Conservation (phyloP, 2,888 invertebrate species). For the Resseliella maxima region DNA sequence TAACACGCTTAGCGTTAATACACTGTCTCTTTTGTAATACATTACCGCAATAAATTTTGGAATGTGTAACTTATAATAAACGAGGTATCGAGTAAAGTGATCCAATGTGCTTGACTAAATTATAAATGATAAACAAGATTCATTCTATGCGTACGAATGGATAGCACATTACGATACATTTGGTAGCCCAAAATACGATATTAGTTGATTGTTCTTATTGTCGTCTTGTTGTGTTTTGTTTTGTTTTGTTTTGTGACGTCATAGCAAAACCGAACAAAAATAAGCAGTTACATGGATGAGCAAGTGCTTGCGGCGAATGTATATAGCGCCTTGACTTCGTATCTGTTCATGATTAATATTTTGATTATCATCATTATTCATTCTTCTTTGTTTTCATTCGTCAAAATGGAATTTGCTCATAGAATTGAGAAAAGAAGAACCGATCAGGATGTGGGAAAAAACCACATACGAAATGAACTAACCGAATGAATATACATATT, state of each 20-base stretch:
- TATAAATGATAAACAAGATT: background rate
- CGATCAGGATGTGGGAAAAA: background rate
- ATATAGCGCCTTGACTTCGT: slow-evolving; percentile 1
- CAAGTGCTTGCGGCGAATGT: background rate
- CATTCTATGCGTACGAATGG: background rate
- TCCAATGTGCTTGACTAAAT: slow-evolving; percentile 42
- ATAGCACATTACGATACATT: background rate
- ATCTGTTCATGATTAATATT: background rate
- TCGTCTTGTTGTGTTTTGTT: background rate
- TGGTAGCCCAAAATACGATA: background rate
- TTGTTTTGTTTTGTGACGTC: slow-evolving; percentile 1
- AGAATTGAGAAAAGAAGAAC: background rate
- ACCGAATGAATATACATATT: background rate
- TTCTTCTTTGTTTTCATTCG: slow-evolving; percentile 2
- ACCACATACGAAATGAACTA: background rate
- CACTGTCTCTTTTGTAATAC: background rate
- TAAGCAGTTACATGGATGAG: slow-evolving; percentile 2
- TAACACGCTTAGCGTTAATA: no score
- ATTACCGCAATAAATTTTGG: background rate
- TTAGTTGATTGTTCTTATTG: background rate
- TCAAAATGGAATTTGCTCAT: background rate
- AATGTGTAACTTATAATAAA: slow-evolving; percentile 19
- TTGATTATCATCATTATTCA: background rate
- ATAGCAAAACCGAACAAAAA: background rate
- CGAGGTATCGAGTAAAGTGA: background rate